Evolutionary conservation across 2,888 invertebrate genomes (phyloP), one percentile per base, ranked within the genome.

Genomic region (Catocala fraxini): DNA sequence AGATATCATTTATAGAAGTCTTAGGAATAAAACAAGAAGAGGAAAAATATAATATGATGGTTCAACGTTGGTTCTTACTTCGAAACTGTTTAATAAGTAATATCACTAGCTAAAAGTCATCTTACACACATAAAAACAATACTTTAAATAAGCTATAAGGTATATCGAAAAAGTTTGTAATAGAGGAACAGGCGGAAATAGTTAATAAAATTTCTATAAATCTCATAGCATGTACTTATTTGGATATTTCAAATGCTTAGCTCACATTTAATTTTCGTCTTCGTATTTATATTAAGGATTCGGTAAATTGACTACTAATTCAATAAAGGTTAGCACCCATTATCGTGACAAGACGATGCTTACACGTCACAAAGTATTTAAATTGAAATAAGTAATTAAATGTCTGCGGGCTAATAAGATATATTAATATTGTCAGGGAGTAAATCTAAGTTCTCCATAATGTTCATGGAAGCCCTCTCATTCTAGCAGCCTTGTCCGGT

Each of bases 121-220:
- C 33, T 33, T 33, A 33, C 10, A 33, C 15, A 46, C 46, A 15
- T 7, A 46, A 46, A 42, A 46, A 46, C 4, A 15, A 10, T 13
- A 46, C 46, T 9, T 46, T 9, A 9, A 7, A 46, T 39, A 39
- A 7, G 6, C 12, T 13, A 13, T 25, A 52, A 5, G 12, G 9
- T 48, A 10, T 41, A n/a, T 56, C 25, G 7, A 6, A 34, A 57
- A 35, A 9, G 43, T 51, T 57, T 47, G 9, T 9, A 49, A 49
- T 49, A 34, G 12, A 41, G 7, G 34, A 42, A 48, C 10, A 49
- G 46, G 51, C 57, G 51, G 57, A 51, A 45, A n/a, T 47, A 51
- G 12, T 46, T 33, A 58, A 56, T 43, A 46, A n/a, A 52, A 9
- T 49, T 4, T 49, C 11, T 25, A 15, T 25, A 5, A 4, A 39